Percentiles rank a stretch among this genome's conserved stretches.
phyloP scores from a whole-genome alignment of 2,888 invertebrate species.

The Drosophila bunnanda region DNA sequence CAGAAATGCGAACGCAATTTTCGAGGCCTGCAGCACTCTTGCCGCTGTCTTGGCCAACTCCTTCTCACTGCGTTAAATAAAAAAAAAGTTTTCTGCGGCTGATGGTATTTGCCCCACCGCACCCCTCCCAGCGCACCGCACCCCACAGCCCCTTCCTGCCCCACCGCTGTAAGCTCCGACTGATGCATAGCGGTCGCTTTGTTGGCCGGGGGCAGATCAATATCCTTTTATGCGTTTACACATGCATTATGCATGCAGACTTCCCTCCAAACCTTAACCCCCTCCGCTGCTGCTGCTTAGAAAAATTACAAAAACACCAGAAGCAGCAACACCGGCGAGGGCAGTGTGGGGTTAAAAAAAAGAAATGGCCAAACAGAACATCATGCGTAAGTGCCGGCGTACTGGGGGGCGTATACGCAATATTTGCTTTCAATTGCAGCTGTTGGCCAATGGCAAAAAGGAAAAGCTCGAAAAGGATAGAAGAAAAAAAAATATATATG shows the following conservation, averaged over 20 bases:
- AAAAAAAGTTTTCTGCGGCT: constrained; percentile 66
- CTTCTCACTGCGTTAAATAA: constrained; percentile 50
- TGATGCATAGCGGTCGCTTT: constrained; percentile 73
- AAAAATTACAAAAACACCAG: constrained; percentile 62
- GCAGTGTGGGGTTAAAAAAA: constrained; percentile 18
- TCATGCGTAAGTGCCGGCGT: constrained; percentile 68
- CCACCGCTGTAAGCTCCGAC: constrained; percentile 32
- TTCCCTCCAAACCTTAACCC: constrained; percentile 18
- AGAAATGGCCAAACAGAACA: constrained; percentile 66
- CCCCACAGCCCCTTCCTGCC: background rate
- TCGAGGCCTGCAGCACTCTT: constrained; percentile 60
- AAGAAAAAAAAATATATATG: constrained; percentile 10
- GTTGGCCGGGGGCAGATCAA: constrained; percentile 78
- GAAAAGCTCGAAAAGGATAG: constrained; percentile 10
- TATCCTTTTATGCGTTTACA: constrained; percentile 77
- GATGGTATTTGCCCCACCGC: constrained; percentile 27
- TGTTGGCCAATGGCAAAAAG: constrained; percentile 58
- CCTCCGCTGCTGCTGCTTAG: constrained; percentile 55
- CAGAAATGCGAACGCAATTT: constrained; percentile 64
- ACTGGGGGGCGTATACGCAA: constrained; percentile 72
- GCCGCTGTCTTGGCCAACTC: constrained; percentile 63
- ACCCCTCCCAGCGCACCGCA: background rate
- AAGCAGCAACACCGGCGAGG: constrained; percentile 8
- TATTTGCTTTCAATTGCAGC: constrained; percentile 78
- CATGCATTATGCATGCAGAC: constrained; percentile 50